Evolutionary conservation across 2,113 vertebrate species (phyloP).

Genomic region (Myotis brandtii): DNA sequence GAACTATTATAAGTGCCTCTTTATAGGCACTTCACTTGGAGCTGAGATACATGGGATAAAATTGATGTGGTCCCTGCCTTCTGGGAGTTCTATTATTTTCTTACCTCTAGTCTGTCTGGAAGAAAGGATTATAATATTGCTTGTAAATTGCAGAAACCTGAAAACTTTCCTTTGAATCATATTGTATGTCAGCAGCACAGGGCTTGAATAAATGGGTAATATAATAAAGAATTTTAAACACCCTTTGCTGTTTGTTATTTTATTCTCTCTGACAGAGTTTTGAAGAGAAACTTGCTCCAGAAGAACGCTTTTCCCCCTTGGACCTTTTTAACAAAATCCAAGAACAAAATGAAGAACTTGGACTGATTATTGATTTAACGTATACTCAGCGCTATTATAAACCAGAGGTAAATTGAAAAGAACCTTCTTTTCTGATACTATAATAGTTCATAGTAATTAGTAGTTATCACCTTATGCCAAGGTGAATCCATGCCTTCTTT

Average conservation of each 20-base stretch:
- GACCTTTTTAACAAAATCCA: constrained; percentile 89
- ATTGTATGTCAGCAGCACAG: not conserved
- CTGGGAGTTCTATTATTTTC: not conserved
- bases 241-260: not conserved
- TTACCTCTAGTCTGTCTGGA: not conserved
- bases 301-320: constrained; percentile 88
- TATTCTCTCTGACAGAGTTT: constrained; percentile 83
- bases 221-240: not conserved
- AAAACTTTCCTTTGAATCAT: not conserved
- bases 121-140: not conserved
- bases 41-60: not conserved
- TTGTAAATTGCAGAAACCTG: not conserved
- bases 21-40: not conserved
- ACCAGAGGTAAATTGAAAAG: constrained; percentile 83
- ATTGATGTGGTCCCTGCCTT: not conserved
- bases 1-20: not conserved
- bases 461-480: not conserved
- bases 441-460: not conserved
- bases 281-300: constrained; percentile 77
- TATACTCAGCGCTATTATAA: constrained; percentile 92
- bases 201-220: not conserved
- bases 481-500: not conserved
- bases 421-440: constrained; percentile 19
- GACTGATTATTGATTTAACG: constrained; percentile 93
- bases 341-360: constrained; percentile 89